Evolutionary conservation across 1,140 invertebrate genomes (phyloP).

Genomic region (Battus philenor): DNA sequence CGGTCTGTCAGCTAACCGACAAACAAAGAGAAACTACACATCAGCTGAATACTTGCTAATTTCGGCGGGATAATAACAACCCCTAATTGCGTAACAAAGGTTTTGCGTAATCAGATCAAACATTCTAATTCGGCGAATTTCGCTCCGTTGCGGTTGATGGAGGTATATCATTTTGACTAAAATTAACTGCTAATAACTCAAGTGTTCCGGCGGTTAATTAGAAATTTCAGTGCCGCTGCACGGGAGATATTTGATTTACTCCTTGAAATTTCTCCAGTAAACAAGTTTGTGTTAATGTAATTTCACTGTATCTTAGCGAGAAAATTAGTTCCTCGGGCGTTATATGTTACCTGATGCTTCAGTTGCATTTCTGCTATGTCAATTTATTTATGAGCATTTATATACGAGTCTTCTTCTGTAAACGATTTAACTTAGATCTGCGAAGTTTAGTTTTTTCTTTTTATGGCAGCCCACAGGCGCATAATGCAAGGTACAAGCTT

Average conservation of each 20-base stretch:
- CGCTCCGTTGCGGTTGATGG: slow-evolving; percentile 11
- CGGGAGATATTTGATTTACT: slow-evolving; percentile 24
- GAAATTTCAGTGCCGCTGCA: slow-evolving; percentile 17
- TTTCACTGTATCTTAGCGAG: slow-evolving; percentile 6
- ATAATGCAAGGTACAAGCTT: too few relatives aligned
- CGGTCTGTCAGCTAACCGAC: neutral
- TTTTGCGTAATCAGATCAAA: slow-evolving; percentile 28
- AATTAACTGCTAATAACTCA: slow-evolving; percentile 30
- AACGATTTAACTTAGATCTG: too few relatives aligned
- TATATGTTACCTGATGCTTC: too few relatives aligned
- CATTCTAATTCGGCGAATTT: slow-evolving; percentile 21
- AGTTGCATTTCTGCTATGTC: too few relatives aligned
- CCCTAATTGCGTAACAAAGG: slow-evolving; percentile 23
- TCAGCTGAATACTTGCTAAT: slow-evolving; percentile 9
- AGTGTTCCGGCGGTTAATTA: slow-evolving; percentile 27
- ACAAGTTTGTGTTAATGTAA: slow-evolving; percentile 20
- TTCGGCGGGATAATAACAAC: slow-evolving; percentile 6
- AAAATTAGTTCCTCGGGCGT: too few relatives aligned
- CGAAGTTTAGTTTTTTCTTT: too few relatives aligned
- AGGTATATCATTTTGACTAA: slow-evolving; percentile 23
- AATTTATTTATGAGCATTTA: too few relatives aligned
- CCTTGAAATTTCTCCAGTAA: slow-evolving; percentile 19
- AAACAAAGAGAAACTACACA: slow-evolving; percentile 2
- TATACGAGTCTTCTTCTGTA: too few relatives aligned
- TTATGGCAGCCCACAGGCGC: too few relatives aligned